A percentile compares a stretch with the other conserved stretches of the same genome.
Conservation (phyloP, 2,797 vertebrate species). For the Dallia pectoralis region DNA sequence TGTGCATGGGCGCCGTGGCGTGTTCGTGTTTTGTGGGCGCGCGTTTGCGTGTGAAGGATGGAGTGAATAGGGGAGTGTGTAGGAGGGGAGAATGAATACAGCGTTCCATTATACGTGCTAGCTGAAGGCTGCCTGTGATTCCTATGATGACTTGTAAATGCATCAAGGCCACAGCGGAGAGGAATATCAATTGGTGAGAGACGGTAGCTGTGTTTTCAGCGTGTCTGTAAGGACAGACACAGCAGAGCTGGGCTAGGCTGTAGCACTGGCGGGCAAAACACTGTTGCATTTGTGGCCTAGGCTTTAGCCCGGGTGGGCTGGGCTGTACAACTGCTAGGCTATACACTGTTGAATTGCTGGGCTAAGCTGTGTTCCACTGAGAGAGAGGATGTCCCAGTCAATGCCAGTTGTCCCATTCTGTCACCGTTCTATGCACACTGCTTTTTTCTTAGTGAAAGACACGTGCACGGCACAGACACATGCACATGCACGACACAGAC, state of each 20-base stretch:
- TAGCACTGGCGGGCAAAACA: no score
- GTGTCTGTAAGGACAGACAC: neutral
- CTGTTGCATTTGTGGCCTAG: no score
- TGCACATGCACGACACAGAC: conserved; percentile 10
- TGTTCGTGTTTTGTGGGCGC: neutral
- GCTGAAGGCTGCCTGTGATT: conserved; percentile 59
- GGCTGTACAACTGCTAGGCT: no score
- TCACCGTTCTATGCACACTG: conserved; percentile 61
- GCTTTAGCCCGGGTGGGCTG: no score
- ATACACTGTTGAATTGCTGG: no score
- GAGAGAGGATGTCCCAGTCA: conserved; percentile 57
- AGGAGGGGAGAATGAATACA: conserved; percentile 15
- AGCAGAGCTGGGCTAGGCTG: neutral
- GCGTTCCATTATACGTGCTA: conserved; percentile 52
- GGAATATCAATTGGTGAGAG: neutral
- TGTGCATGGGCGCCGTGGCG: neutral
- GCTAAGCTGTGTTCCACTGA: no score
- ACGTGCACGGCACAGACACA: neutral
- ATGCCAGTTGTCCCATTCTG: conserved; percentile 40
- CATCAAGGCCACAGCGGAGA: conserved; percentile 56
- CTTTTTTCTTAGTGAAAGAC: conserved; percentile 47
- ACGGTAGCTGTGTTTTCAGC: neutral
- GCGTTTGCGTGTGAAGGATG: neutral
- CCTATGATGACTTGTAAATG: conserved; percentile 60
- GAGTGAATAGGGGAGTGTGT: conserved; percentile 28